Evolutionary conservation across 2,888 invertebrate genomes (phyloP), one percentile per base, ranked within the genome.

Genomic region (Torymus auratus): DNA sequence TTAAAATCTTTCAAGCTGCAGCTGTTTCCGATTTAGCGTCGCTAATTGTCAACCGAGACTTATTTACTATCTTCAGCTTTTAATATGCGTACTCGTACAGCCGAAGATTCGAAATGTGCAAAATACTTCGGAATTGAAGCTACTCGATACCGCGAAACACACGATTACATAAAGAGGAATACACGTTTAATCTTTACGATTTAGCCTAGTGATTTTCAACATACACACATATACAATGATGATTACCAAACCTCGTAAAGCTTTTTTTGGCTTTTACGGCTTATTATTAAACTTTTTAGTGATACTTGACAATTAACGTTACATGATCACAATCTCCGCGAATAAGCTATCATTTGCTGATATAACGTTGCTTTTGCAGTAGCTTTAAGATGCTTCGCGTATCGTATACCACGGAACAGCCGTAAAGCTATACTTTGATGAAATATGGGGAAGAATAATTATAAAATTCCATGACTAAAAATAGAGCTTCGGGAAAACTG

Each of bases 221-320:
- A 41, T 1, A 41, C 41, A 41, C 41, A 28, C 2, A 41, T 1
- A 41, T 10, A 41, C 53, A 2, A 20, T 71, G 28, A 41, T 64
- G 23, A 13, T 15, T 64, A 56, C 55, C 55, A 17, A 64, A 73
- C 14, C 10, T 64, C 55, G 41, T 64, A 64, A 73, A 73, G 10
- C 55, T 41, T 56, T 64, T 52, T 55, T 73, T 17, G 64, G 17
- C 14, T 15, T 73, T 73, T 73, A 73, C 41, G 55, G 56, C 28
- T 65, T 41, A 73, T 73, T 64, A 73, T 64, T 28, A 56, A 41
- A 73, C 20, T 64, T 28, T 41, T 64, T 41, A 73, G 62, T 64
- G 55, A 28, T 14, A 55, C 73, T 61, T 53, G 14, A 72, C 11
- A 7, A 50, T 53, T 52, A 72, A 72, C 20, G 13, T 41, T 68